phyloP scores from a whole-genome alignment of 2,888 invertebrate genomes.

The Cantharis rufa region DNA sequence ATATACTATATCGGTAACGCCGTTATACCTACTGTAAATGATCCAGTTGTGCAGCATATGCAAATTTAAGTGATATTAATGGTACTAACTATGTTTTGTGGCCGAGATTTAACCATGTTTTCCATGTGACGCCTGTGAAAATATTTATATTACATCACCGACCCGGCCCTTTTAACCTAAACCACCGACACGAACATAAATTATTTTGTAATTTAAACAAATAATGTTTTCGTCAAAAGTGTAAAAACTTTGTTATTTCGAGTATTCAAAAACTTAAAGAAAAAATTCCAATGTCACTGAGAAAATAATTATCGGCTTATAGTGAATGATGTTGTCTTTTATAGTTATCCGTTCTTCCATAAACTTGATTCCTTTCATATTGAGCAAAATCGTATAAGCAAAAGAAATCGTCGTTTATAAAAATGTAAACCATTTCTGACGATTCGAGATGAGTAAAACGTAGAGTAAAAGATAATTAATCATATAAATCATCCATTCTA shows the following conservation, averaged over 20 bases:
- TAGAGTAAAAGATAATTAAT: neutral
- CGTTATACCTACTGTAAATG: slow-evolving; percentile 21
- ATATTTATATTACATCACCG: slow-evolving; percentile 10
- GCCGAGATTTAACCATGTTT: slow-evolving; percentile 6
- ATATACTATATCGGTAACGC: slow-evolving; percentile 4
- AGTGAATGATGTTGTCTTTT: slow-evolving; percentile 2
- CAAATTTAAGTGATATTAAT: slow-evolving; percentile 27
- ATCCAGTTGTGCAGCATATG: slow-evolving; percentile 22
- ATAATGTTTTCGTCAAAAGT: neutral
- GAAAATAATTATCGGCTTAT: slow-evolving; percentile 4
- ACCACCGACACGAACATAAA: neutral
- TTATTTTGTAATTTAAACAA: neutral
- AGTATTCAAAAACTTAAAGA: neutral
- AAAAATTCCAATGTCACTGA: neutral
- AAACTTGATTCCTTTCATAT: neutral
- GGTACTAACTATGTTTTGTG: slow-evolving; percentile 8
- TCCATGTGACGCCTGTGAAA: slow-evolving; percentile 6
- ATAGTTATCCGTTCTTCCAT: slow-evolving; percentile 2
- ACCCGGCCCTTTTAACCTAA: neutral
- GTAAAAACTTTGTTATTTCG: neutral
- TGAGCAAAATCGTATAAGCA: slow-evolving; percentile 3
- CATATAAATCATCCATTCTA: neutral
- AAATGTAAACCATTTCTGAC: slow-evolving; percentile 2
- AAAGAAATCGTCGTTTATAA: slow-evolving; percentile 5
- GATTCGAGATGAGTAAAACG: slow-evolving; percentile 1